These are phyloP conservation scores for Acanthaster planci DNA, from an alignment of 35 echinoderm and acorn worm species.

Conservation along the genomic window DNA sequence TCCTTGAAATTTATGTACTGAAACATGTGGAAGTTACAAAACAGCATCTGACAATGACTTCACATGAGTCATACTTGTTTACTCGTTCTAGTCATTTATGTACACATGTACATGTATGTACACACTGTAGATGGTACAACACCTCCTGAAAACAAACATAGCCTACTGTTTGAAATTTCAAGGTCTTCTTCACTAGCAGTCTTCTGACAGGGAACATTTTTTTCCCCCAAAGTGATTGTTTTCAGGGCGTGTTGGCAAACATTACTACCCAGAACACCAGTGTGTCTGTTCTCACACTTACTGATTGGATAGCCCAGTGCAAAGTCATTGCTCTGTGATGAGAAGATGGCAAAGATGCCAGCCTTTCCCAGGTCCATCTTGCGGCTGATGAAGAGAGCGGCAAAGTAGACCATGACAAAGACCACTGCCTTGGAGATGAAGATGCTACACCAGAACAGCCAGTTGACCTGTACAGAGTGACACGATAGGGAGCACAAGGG, in stretches of 20 bases:
- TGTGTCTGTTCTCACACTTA: slow-evolving; percentile 31
- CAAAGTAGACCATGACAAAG: slow-evolving; percentile 66
- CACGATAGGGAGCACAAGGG: slow-evolving; percentile 13
- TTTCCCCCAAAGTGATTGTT: background rate
- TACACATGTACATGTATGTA: no score
- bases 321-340: slow-evolving; percentile 93
- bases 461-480: slow-evolving; percentile 45
- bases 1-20: no score
- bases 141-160: no score
- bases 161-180: no score
- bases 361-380: slow-evolving; percentile 45
- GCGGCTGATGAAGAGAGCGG: slow-evolving; percentile 52
- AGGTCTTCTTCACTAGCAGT: no score
- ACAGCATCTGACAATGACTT: no score
- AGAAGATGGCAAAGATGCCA: slow-evolving; percentile 68
- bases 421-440: slow-evolving; percentile 69
- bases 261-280: no score
- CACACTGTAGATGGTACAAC: no score
- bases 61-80: no score
- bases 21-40: no score
- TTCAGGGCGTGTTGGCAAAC: background rate
- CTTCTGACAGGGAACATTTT: background rate
- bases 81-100: no score
- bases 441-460: slow-evolving; percentile 66
- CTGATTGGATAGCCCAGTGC: slow-evolving; percentile 85